Evolutionary conservation across 2,888 invertebrate species (phyloP), one percentile per base, ranked within the genome.

Genomic region (Pantelozetes paolii): DNA sequence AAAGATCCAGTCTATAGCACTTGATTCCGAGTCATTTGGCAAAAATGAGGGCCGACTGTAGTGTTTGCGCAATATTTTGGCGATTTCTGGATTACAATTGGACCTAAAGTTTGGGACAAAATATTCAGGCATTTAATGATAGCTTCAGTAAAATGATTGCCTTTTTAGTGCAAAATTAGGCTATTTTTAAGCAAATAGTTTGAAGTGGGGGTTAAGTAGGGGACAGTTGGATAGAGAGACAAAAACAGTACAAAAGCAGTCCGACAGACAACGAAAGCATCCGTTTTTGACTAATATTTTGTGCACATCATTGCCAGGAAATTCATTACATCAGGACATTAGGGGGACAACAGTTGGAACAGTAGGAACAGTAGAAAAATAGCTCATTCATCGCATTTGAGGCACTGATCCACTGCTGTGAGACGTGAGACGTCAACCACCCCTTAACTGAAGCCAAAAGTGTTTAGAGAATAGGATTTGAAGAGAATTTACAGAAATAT

Each of bases 1-100:
- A 82, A 95, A 92, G 78, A 94, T 89, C 85, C 93, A 94, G 83
- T 94, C 94, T 69, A 91, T 89, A 50, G 89, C 88, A 71, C 93
- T 90, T 80, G 89, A 88, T 83, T 94, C 94, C n/a, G 92, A 90
- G 83, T 92, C 91, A 75, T 88, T 86, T 1, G 94, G 94, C 77
- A 95, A 84, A 83, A 95, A 94, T 79, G 90, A 88, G 36, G 94
- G 94, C 74, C 89, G 84, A 48, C 87, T 86, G 82, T 94, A 94
- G 81, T 89, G 88, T 80, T 88, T 85, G 74, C 91, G 86, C 79
- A 94, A 86, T 80, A 87, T 86, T 18, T 86, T 84, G 77, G 91
- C 83, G 48, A 94, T 87, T 70, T 87, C 87, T n/a, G 89, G 88
- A 84, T 94, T 90, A 80, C 94, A 94, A 82, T 94, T 94, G 74